Conservation (phyloP, 1,140 invertebrate species). For the Hetaerina americana region DNA sequence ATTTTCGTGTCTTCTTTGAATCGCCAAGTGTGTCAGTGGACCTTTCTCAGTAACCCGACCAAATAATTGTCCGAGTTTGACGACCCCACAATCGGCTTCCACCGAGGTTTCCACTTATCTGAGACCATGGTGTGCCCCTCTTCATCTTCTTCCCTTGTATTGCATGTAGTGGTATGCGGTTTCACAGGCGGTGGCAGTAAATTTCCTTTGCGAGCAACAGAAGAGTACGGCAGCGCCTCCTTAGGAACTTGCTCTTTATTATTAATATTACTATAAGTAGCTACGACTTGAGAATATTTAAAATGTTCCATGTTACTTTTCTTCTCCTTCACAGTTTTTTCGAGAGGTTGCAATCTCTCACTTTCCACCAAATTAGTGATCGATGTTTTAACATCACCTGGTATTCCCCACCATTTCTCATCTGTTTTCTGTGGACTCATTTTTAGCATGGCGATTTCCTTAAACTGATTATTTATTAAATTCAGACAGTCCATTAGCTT, state of each 20-base stretch:
- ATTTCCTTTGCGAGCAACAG: neutral
- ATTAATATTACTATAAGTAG: neutral
- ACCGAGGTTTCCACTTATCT: neutral
- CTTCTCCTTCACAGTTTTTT: neutral
- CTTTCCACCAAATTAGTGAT: neutral
- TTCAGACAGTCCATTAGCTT: neutral
- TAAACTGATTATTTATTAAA: neutral
- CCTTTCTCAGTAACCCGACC: neutral
- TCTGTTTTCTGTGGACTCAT: neutral
- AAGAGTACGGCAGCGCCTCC: neutral
- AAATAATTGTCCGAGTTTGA: neutral
- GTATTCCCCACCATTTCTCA: neutral
- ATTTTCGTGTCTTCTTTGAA: neutral
- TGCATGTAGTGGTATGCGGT: neutral
- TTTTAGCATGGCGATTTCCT: neutral
- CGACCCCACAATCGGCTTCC: neutral
- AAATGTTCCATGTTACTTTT: neutral
- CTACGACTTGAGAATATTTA: neutral
- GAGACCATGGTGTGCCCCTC: neutral
- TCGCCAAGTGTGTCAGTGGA: neutral
- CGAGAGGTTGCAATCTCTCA: neutral
- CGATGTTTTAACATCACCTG: neutral
- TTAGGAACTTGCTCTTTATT: neutral
- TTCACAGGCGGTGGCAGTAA: neutral
- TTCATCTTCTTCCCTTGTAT: neutral